These are phyloP conservation scores for Pogonophryne albipinna DNA, from an alignment of 2,797 vertebrate species.

Conservation along the genomic window DNA sequence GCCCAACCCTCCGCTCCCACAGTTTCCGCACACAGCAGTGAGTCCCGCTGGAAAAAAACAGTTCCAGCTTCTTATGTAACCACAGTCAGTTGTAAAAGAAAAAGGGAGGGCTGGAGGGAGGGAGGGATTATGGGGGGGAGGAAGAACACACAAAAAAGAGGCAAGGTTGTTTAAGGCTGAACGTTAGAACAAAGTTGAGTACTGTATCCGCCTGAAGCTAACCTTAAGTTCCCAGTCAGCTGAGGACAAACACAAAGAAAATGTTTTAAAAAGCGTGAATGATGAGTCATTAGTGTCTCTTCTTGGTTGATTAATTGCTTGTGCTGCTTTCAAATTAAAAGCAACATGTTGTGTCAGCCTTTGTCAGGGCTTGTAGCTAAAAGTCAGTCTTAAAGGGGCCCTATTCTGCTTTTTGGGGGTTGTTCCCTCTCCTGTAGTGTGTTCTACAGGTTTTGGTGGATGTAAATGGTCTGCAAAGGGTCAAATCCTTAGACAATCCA, in stretches of 20 bases:
- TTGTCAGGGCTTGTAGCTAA: slow-evolving; percentile 4
- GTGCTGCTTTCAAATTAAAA: slow-evolving; percentile 4
- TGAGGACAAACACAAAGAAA: slow-evolving; percentile 5
- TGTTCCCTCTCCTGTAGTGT: too few species aligned
- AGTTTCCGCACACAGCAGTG: slow-evolving; percentile 69
- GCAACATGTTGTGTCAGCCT: slow-evolving; percentile 1
- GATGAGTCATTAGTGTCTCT: background rate
- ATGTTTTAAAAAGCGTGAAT: background rate
- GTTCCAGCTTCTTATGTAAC: slow-evolving; percentile 73
- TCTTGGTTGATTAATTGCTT: slow-evolving; percentile 9
- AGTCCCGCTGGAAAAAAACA: slow-evolving; percentile 67
- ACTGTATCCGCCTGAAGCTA: slow-evolving; percentile 35
- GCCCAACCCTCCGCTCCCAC: slow-evolving; percentile 70
- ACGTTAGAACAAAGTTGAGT: slow-evolving; percentile 51
- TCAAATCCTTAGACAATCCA: too few species aligned
- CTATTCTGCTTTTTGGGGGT: background rate
- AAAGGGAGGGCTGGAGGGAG: slow-evolving; percentile 49
- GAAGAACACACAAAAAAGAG: slow-evolving; percentile 8
- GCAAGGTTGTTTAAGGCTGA: slow-evolving; percentile 59
- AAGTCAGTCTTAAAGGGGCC: background rate
- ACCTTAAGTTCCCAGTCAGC: slow-evolving; percentile 10
- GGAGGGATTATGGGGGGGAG: slow-evolving; percentile 47
- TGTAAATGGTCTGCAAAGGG: too few species aligned
- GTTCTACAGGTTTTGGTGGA: too few species aligned
- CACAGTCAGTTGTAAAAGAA: slow-evolving; percentile 49